phyloP scores from a whole-genome alignment of 2,888 invertebrate genomes.

The Linnaemya tessellans region DNA sequence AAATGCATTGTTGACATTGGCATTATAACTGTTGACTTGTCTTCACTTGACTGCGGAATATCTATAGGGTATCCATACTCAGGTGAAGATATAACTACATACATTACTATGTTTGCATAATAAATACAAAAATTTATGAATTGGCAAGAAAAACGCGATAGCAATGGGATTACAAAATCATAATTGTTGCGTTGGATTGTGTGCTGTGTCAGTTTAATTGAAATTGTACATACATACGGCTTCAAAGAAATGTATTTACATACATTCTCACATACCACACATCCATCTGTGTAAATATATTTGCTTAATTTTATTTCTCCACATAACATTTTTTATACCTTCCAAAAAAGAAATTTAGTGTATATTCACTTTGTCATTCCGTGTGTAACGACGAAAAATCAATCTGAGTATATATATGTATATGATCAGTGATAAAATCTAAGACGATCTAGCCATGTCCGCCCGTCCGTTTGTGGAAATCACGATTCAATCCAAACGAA shows the following conservation, averaged over 20 bases:
- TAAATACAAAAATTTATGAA: conserved; percentile 27
- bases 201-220: conserved; percentile 4
- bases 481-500: too few species aligned
- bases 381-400: too few species aligned
- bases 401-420: too few species aligned
- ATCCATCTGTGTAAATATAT: background rate
- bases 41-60: too few species aligned
- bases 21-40: too few species aligned
- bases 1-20: too few species aligned
- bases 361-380: too few species aligned
- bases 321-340: conserved; percentile 13
- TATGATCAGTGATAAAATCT: too few species aligned
- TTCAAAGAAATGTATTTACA: background rate
- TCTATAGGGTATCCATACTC: conserved; percentile 6
- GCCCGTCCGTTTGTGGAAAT: too few species aligned
- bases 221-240: conserved; percentile 3
- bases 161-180: conserved; percentile 55
- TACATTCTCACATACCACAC: background rate
- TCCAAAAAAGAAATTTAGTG: too few species aligned
- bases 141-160: conserved; percentile 56
- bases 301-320: background rate
- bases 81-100: conserved; percentile 3
- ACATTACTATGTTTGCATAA: background rate
- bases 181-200: conserved; percentile 37
- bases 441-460: too few species aligned